phyloP scores from a whole-genome alignment of 2,797 vertebrate species.

The Pantherophis alleghaniensis region DNA sequence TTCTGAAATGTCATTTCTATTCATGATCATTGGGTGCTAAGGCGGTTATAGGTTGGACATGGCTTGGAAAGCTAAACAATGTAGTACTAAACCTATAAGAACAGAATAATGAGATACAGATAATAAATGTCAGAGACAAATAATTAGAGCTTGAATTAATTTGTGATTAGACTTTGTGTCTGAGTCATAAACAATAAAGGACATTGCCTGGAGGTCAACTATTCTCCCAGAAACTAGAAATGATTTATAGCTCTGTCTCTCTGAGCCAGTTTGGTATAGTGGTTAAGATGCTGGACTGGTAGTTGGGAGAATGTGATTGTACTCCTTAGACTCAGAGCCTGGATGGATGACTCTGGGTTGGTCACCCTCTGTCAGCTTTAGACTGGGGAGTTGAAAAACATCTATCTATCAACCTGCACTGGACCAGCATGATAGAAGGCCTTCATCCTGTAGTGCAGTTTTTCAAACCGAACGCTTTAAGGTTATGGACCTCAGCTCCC shows the following conservation, averaged over 20 bases:
- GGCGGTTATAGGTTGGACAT: conserved; percentile 33
- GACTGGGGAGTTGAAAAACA: neutral
- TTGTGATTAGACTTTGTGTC: conserved; percentile 9
- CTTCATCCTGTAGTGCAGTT: neutral
- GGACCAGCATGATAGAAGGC: neutral
- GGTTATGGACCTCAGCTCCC: neutral
- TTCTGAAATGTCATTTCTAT: neutral
- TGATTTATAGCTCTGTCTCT: neutral
- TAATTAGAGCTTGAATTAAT: conserved; percentile 49
- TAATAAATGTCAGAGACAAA: conserved; percentile 28
- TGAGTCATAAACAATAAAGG: neutral
- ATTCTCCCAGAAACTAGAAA: neutral
- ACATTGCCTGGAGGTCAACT: neutral
- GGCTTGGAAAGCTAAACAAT: conserved; percentile 29
- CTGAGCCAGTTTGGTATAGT: neutral
- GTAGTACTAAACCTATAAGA: conserved; percentile 48
- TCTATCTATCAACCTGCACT: neutral
- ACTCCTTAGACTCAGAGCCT: neutral
- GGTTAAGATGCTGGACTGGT: neutral
- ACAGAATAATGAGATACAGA: conserved; percentile 25
- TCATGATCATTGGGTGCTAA: conserved; percentile 35
- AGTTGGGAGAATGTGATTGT: neutral
- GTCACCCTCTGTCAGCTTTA: neutral
- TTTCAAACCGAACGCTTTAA: neutral
- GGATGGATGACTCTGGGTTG: neutral